Base-by-base conservation (phyloP, 2,797 vertebrate genomes). In the Ispidina picta region DNA sequence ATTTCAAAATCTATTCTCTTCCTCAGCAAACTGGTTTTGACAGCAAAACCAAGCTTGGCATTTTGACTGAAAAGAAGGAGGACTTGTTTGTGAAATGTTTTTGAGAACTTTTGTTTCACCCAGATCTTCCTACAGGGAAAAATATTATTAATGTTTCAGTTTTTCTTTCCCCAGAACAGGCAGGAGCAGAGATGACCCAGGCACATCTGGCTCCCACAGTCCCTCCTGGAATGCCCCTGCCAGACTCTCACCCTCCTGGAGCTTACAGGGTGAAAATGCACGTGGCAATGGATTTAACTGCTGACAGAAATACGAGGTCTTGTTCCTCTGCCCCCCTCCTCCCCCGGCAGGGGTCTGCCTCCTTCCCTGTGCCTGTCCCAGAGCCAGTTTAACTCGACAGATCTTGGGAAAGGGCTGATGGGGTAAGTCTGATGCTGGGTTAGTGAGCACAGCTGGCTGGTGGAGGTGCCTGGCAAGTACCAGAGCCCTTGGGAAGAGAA, bases 21-120 rank as follows among this genome's bases (percentile, higher is more conserved):
- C 37, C 18, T 84, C 51, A 70, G 44, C 9, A 88, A 86, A 49
- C 22, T 76, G n/a, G 6, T 91, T 90, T 60, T 77, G 54, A 86
- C 26, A 77, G 60, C 74, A 76, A 83, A 88, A 20, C 12, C 41
- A 73, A 66, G 28, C 26, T 51, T 84, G 49, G n/a, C n/a, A 73
- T 88, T 94, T 77, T 78, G 37, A 54, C 33, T 64, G 52, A 52
- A 76, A 74, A 85, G 37, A 63, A 79, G 59, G 48, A 35, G 4
- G 31, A 33, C 18, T 70, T 62, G 15, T 15, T 84, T n/a, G 64
- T 28, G 28, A 93, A 76, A 56, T 2, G 0, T 54, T 90, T 86
- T 23, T 73, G 55, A 76, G 83, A 84, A 26, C 22, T 87, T 82
- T 82, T 87, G 20, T 87, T 92, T 75, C 69, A 59, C 68, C 6